Conservation (phyloP, 1,140 invertebrate species). For the Archegozetes longisetosus region DNA sequence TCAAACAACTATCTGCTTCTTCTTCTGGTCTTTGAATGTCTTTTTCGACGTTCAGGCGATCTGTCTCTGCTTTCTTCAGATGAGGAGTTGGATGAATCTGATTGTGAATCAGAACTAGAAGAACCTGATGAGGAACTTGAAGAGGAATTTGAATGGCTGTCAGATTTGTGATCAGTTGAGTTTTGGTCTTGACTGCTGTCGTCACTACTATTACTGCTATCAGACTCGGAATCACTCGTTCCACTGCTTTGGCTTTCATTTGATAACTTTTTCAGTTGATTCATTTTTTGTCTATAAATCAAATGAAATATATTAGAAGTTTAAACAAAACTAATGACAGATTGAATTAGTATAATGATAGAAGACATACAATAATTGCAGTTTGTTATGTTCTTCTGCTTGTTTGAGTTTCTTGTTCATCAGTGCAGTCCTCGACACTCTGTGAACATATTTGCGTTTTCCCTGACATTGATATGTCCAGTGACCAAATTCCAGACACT, state of each 20-base stretch:
- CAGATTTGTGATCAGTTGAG: neutral
- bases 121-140: neutral
- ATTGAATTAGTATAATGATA: neutral
- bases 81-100: neutral
- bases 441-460: constrained; percentile 69
- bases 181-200: neutral
- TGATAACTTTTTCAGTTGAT: neutral
- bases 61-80: neutral
- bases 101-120: neutral
- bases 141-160: neutral
- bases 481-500: constrained; percentile 74
- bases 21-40: too few species aligned
- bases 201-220: neutral
- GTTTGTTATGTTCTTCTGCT: constrained; percentile 34
- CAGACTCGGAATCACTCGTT: neutral
- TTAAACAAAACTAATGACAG: neutral
- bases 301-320: neutral
- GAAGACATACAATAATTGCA: constrained; percentile 29
- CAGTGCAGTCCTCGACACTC: constrained; percentile 57
- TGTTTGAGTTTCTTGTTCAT: constrained; percentile 48
- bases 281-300: neutral
- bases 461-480: constrained; percentile 83
- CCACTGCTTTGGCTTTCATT: neutral
- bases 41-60: too few species aligned
- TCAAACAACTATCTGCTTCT: too few species aligned